These are phyloP conservation scores for Halcyon leucocephala DNA, from an alignment of 2,797 vertebrate species.

Conservation along the genomic window DNA sequence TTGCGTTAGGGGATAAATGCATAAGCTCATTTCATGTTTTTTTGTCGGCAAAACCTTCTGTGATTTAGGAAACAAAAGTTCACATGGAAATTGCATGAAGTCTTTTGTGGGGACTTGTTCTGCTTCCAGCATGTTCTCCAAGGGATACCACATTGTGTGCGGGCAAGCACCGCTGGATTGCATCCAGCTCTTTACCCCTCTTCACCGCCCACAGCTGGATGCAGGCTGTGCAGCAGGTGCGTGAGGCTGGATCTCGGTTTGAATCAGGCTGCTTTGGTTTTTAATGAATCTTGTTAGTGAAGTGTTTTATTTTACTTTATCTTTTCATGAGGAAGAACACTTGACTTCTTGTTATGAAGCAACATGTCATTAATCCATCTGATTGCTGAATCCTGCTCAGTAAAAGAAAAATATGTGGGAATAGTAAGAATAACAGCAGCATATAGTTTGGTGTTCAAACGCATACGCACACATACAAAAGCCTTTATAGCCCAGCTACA, in stretches of 20 bases:
- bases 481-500: background rate
- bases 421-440: background rate
- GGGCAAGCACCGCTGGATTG: slow-evolving; percentile 10
- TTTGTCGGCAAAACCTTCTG: slow-evolving; percentile 16
- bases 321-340: slow-evolving; percentile 31
- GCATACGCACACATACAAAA: fast-evolving
- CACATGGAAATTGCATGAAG: background rate
- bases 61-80: slow-evolving; percentile 14
- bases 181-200: slow-evolving; percentile 30
- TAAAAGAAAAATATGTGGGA: background rate
- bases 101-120: background rate
- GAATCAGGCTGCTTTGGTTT: slow-evolving; percentile 29
- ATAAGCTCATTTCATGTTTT: slow-evolving; percentile 38
- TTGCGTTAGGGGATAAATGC: background rate
- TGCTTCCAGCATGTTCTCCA: background rate
- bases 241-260: background rate
- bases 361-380: slow-evolving; percentile 53
- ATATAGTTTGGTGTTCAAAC: background rate
- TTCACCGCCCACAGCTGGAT: slow-evolving; percentile 45
- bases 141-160: background rate
- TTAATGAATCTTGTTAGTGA: slow-evolving; percentile 51
- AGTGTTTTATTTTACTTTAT: slow-evolving; percentile 56
- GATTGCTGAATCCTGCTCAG: slow-evolving; percentile 36
- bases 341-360: slow-evolving; percentile 54
- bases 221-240: slow-evolving; percentile 39